A percentile compares a stretch with the other conserved stretches of the same genome.
Conservation (phyloP, 2,888 invertebrate genomes). For the Pammene fasciana region DNA sequence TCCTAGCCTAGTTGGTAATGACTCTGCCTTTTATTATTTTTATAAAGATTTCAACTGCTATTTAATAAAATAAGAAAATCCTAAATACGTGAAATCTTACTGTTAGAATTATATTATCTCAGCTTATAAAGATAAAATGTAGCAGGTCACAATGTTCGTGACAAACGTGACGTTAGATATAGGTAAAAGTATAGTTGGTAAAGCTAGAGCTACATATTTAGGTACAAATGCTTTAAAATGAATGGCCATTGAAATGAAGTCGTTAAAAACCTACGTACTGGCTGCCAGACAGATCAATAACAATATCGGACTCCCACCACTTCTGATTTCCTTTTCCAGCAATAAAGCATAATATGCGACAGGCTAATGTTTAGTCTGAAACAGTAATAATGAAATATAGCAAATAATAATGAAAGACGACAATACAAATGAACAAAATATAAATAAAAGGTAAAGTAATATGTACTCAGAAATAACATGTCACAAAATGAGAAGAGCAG, state of each 20-base stretch:
- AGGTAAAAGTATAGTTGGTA: no score
- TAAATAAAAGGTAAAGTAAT: background rate
- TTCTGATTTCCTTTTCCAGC: slow-evolving; percentile 10
- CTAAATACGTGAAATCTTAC: no score
- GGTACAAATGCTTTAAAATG: slow-evolving; percentile 8
- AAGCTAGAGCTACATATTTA: background rate
- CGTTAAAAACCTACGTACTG: slow-evolving; percentile 12
- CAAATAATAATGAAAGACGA: background rate
- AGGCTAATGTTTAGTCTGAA: no score
- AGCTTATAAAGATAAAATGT: slow-evolving; percentile 15
- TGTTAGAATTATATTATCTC: background rate
- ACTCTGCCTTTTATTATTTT: no score
- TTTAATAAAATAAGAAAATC: background rate
- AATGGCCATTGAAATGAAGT: background rate
- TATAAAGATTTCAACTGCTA: background rate
- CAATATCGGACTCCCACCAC: slow-evolving; percentile 6
- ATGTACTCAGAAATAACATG: no score
- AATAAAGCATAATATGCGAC: background rate
- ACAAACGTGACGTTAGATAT: no score
- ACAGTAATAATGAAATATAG: background rate
- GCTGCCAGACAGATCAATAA: slow-evolving; percentile 27
- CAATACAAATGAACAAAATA: background rate
- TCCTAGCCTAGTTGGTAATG: no score
- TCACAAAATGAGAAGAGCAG: background rate
- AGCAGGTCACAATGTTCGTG: background rate